Evolutionary conservation across 23 tunicate genomes (phyloP).

Genomic region (Diplosoma virens): DNA sequence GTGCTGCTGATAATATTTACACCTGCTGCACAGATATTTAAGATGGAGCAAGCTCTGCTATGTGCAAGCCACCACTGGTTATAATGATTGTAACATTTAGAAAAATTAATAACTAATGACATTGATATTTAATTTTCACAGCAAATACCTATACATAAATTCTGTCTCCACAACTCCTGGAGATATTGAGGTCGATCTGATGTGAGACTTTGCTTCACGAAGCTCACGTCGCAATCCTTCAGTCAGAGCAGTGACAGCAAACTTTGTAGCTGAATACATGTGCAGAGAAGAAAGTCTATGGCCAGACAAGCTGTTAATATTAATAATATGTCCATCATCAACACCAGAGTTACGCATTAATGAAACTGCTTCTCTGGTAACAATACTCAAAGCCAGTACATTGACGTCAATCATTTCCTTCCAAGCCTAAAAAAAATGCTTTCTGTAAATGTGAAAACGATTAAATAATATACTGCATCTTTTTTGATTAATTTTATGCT

Average conservation of each 20-base stretch:
- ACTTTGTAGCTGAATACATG: slow-evolving; percentile 19
- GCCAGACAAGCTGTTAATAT: slow-evolving; percentile 88
- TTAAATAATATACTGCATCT: no score
- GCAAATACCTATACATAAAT: slow-evolving; percentile 22
- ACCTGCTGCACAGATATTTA: no score
- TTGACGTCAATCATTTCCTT: slow-evolving; percentile 54
- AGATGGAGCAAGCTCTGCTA: no score
- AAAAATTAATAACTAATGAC: no score
- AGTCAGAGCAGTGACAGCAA: slow-evolving; percentile 30
- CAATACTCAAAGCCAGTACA: slow-evolving; percentile 52
- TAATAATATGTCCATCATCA: slow-evolving; percentile 78
- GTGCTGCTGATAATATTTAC: no score
- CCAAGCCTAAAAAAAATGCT: slow-evolving; percentile 46
- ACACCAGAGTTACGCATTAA: slow-evolving; percentile 52
- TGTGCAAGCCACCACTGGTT: not conserved
- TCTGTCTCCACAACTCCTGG: slow-evolving; percentile 54
- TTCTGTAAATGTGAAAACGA: no score
- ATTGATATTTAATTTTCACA: no score
- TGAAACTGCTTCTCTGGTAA: slow-evolving; percentile 57
- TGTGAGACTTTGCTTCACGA: slow-evolving; percentile 13
- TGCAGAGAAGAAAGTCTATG: not conserved
- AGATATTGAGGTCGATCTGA: slow-evolving; percentile 43
- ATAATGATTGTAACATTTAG: not conserved
- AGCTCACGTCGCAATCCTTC: slow-evolving; percentile 50
- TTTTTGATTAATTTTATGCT: no score